A percentile compares a stretch with the other conserved stretches of the same genome.
Evolutionary conservation across 2,113 vertebrate species (phyloP).

Genomic region (Scopus umbretta): DNA sequence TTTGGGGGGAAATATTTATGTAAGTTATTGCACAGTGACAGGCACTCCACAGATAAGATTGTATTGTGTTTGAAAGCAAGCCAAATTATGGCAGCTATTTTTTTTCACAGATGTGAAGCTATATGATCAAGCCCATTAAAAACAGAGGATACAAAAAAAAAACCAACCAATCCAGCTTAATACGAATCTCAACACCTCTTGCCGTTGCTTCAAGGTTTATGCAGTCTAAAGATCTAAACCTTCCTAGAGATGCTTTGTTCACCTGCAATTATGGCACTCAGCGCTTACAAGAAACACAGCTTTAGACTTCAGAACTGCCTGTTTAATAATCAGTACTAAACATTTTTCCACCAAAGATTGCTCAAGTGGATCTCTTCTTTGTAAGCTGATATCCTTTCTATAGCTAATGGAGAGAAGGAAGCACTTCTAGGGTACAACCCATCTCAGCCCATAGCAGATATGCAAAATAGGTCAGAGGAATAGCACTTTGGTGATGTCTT

Average conservation of each 20-base stretch:
- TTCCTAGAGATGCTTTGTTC: not conserved
- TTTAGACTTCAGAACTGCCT: not conserved
- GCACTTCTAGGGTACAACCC: not conserved
- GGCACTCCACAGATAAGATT: not conserved
- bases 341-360: not conserved
- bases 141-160: not conserved
- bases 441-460: not conserved
- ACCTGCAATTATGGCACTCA: not conserved
- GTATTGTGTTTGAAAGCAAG: not conserved
- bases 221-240: not conserved
- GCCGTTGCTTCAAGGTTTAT: not conserved
- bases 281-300: rapidly evolving
- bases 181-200: not conserved
- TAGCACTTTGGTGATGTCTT: not conserved
- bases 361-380: not conserved
- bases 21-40: not conserved
- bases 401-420: not conserved
- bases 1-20: not conserved
- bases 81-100: not conserved
- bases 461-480: not conserved
- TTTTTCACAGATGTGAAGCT: not conserved
- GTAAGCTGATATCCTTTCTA: not conserved
- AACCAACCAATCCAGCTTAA: not conserved
- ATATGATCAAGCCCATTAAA: not conserved
- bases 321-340: not conserved